Base-by-base conservation (phyloP, 2,888 invertebrate species). In the Ganaspis brasiliensis region DNA sequence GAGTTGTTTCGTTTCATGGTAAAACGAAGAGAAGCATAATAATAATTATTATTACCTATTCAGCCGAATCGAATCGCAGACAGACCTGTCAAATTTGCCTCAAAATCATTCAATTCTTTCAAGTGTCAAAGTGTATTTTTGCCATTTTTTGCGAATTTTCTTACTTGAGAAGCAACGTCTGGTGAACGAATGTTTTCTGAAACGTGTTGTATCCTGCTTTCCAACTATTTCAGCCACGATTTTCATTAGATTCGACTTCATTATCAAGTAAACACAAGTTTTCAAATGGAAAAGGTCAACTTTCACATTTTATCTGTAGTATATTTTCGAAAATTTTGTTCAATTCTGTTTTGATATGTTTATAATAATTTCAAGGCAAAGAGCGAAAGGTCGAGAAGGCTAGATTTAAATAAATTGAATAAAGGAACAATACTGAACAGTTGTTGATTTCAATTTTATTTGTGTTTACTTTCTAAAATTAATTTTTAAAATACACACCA, bases 61-160 rank as follows among this genome's bases (percentile, higher is more conserved):
- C n/a, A n/a, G n/a, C n/a, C n/a, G n/a, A n/a, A n/a, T n/a, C n/a
- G n/a, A n/a, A n/a, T n/a, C n/a, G n/a, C n/a, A n/a, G n/a, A n/a
- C n/a, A n/a, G n/a, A n/a, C n/a, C n/a, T n/a, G n/a, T 14, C 14
- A 14, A 56, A 55, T 55, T 31, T 45, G 45, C 35, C 10, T 72
- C 55, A 21, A 14, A 49, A 16, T 26, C 49, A 37, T 31, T 19
- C 19, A n/a, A 1, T 40, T 49, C 26, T 26, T 37, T 19, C 9
- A 57, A 12, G 21, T 71, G 24, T 52, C 52, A 52, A 52, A 21
- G 78, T 81, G 6, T 83, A 78, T 84, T 82, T 82, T 79, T 9
- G 21, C 1, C n/a, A 55, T 6, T 6, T 55, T 56, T 56, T 56
- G 57, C 26, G 8, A 40, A 35, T 6, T 6, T 12, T 8, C 9